Conservation (phyloP, 2,888 invertebrate species). For the Apamea epomidion region DNA sequence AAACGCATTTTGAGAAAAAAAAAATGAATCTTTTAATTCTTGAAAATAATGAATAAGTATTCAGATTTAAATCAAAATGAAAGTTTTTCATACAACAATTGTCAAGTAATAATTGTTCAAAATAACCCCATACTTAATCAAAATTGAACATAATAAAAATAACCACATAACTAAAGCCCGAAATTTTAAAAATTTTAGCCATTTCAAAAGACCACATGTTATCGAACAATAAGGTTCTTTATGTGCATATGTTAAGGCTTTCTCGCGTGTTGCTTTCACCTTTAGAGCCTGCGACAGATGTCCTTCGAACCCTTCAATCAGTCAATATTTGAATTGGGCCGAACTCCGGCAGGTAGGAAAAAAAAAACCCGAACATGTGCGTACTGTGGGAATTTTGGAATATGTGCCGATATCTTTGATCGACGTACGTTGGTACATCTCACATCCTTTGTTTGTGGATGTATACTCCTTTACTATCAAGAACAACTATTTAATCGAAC, state of each 20-base stretch:
- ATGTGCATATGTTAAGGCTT: conserved; percentile 70
- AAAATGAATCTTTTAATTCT: background rate
- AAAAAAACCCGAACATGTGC: conserved; percentile 77
- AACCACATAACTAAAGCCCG: conserved; percentile 10
- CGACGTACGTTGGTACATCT: conserved; percentile 13
- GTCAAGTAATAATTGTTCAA: conserved; percentile 37
- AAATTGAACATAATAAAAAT: conserved; percentile 35
- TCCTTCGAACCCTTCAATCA: conserved; percentile 88
- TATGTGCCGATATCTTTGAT: conserved; percentile 60
- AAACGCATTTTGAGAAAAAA: background rate
- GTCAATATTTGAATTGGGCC: conserved; percentile 87
- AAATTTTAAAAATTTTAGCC: conserved; percentile 49
- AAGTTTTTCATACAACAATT: conserved; percentile 40
- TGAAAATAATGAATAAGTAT: conserved; percentile 15
- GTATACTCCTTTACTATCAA: conserved; percentile 13
- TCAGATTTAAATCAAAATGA: conserved; percentile 28
- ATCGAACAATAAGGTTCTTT: conserved; percentile 68
- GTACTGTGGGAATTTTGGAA: conserved; percentile 69
- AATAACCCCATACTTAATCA: conserved; percentile 43
- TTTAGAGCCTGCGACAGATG: conserved; percentile 84
- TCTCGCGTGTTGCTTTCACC: conserved; percentile 82
- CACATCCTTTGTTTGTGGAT: conserved; percentile 42
- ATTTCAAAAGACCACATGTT: conserved; percentile 64
- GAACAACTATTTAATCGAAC: conserved; percentile 1
- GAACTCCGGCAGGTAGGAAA: conserved; percentile 67